Base-by-base conservation (phyloP, 37 sponge, comb jelly and placozoan genomes). In the Aplysina aerophoba region DNA sequence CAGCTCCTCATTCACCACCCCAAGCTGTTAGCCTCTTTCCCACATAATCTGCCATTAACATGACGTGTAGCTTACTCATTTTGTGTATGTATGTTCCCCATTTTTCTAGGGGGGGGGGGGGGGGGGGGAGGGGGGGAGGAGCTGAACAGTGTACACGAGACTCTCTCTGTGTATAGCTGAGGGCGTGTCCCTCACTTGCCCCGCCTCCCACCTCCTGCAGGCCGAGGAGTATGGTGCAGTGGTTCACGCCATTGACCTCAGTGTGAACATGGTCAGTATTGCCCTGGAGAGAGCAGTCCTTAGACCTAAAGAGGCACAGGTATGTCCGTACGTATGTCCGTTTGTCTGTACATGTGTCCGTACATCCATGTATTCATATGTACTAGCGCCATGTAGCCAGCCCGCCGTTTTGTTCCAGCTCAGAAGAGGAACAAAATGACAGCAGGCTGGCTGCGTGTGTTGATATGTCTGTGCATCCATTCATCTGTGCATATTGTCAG, bases 201-300 rank as follows among this genome's bases (percentile, higher is more conserved):
- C 3, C 50, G 50, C 6, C 50, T 44, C 50, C 8, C 50, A 44
- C 50, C 50, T 8, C 50, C 50, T 33, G 73, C 28, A 75, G 78
- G 78, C 78, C 13, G 50, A 84, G 86, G 81, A 85, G 33, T 44
- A 74, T 85, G 86, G 86, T 77, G 86, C 37, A 19, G 40, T 56
- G n/a, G 86, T 85, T 4, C 78, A 69, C n/a, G 86, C 78, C 15
- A 28, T 85, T 6, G 86, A 85, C 40, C 54, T 85, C 39, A 69
- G 74, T 74, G 59, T 73, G 16, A 85, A 85, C 62, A 85, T 85
- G 86, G 40, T 85, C 59, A 54, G 33, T 31, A 57, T 85, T 74
- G 86, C 86, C 21, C 63, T 74, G 50, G 86, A 73, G 39, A 62
- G 84, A 39, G n/a, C 78, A 24, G 25, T 75, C 24, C 20, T 53